phyloP scores from a whole-genome alignment of 1,140 invertebrate species.

The Habropoda laboriosa region DNA sequence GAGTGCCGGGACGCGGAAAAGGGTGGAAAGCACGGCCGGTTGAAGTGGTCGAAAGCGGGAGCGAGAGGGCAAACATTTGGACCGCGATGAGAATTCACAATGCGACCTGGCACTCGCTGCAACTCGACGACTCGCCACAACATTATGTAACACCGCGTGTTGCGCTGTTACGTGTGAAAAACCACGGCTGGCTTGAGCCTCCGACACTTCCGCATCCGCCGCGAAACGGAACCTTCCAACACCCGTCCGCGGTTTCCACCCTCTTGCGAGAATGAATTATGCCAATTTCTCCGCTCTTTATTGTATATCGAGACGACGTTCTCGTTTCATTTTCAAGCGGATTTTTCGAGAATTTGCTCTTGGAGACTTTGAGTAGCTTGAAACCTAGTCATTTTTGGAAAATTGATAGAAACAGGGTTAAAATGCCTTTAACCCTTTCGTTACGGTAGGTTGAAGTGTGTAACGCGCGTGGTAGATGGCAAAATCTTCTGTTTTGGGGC shows the following conservation, averaged over 20 bases:
- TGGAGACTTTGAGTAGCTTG: too few relatives aligned
- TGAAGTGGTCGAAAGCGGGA: slow-evolving; percentile 10
- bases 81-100: slow-evolving; percentile 62
- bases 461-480: too few relatives aligned
- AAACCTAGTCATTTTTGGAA: too few relatives aligned
- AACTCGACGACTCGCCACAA: slow-evolving; percentile 43
- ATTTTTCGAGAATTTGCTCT: too few relatives aligned
- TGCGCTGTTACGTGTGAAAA: slow-evolving; percentile 39
- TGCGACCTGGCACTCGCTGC: slow-evolving; percentile 40
- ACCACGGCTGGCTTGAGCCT: slow-evolving; percentile 12
- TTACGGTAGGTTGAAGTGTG: too few relatives aligned
- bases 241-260: not conserved
- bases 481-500: too few relatives aligned
- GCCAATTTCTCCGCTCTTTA: not conserved
- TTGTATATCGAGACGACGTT: too few relatives aligned
- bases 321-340: not conserved
- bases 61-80: slow-evolving; percentile 61
- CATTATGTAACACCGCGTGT: slow-evolving; percentile 52
- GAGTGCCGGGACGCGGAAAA: slow-evolving; percentile 19
- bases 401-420: too few relatives aligned
- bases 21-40: slow-evolving; percentile 31
- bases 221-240: not conserved
- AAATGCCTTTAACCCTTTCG: too few relatives aligned
- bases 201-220: slow-evolving; percentile 6
- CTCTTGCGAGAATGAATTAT: not conserved